Evolutionary conservation across 2,113 vertebrate genomes (phyloP).

Genomic region (Triplophysa siluroides): DNA sequence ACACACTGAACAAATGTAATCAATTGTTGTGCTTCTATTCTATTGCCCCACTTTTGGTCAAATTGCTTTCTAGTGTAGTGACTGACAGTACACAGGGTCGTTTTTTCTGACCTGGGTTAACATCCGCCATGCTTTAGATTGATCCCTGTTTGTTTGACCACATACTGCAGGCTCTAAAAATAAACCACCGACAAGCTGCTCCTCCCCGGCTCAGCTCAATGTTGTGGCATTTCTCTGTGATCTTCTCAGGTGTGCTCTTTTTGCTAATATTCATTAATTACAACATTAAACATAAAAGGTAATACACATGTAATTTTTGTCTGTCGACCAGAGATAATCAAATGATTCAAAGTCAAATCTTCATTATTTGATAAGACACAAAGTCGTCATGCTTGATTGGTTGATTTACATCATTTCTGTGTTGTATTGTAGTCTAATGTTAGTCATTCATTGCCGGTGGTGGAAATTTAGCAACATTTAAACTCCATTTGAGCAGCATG

Average conservation of each 20-base stretch:
- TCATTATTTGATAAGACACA: constrained; percentile 46
- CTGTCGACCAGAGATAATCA: constrained; percentile 7
- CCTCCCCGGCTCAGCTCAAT: constrained; percentile 14
- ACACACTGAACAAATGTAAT: too few species aligned
- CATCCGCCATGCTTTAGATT: constrained; percentile 38
- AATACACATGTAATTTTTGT: not conserved
- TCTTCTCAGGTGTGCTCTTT: constrained; percentile 1
- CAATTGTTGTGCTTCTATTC: not conserved
- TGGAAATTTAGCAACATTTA: constrained; percentile 53
- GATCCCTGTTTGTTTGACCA: constrained; percentile 55
- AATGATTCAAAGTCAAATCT: constrained; percentile 38
- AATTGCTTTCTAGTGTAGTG: constrained; percentile 3
- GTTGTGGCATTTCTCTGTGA: constrained; percentile 14
- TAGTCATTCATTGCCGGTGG: constrained; percentile 50
- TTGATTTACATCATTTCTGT: constrained; percentile 49
- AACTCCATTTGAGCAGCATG: constrained; percentile 57
- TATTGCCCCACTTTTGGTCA: not conserved
- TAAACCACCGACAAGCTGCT: constrained; percentile 52
- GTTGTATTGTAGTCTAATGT: constrained; percentile 50
- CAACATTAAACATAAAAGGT: constrained; percentile 1
- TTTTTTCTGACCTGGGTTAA: constrained; percentile 40
- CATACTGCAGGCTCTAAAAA: constrained; percentile 51
- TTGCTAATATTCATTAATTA: constrained; percentile 21
- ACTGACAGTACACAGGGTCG: not conserved
- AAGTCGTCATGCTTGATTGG: constrained; percentile 32